Base-by-base conservation (phyloP, 2,888 invertebrate genomes). In the Tipula confusa region DNA sequence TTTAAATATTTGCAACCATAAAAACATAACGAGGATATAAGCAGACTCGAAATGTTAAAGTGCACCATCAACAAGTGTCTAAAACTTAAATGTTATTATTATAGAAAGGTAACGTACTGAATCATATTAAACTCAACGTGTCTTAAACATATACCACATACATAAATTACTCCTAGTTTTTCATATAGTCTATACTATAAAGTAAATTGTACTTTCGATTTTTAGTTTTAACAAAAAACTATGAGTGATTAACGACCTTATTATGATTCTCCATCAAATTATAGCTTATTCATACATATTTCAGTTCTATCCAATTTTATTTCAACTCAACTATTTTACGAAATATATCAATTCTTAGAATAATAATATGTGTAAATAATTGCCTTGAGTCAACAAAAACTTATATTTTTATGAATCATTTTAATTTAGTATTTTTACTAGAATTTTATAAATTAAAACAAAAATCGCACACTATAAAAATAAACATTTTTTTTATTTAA, bases 181-280 rank as follows among this genome's bases (percentile, higher is more conserved):
- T 18, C 24, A 64, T n/a, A n/a, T n/a, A n/a, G 64, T 2, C n/a
- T n/a, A 9, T 9, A 11, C 11, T 24, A 24, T 64, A 64, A 64
- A 64, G 2, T 64, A 64, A 24, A 64, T 11, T 64, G 9, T 9
- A 64, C 24, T 24, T 64, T 64, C 9, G 24, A 9, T 64, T 64
- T 38, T 64, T 64, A 24, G 9, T 64, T 9, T 64, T 64, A 24
- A 64, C 24, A 24, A 64, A 43, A 64, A 64, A 64, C 64, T 64
- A 64, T 64, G 64, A 64, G 64, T 64, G 24, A 64, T 64, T 64
- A 64, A 64, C 64, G 64, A 64, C 64, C 64, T 64, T 64, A 64
- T 64, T 64, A 64, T 64, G 7, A 18, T 24, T 64, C 64, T 24
- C 18, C 24, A 64, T 64, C 24, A 24, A n/a, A 64, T 64, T 64